Percentiles rank a stretch among this genome's conserved stretches.
These are phyloP conservation scores for Nudaria mundana DNA, from an alignment of 2,888 invertebrate genomes.

Conservation along the genomic window DNA sequence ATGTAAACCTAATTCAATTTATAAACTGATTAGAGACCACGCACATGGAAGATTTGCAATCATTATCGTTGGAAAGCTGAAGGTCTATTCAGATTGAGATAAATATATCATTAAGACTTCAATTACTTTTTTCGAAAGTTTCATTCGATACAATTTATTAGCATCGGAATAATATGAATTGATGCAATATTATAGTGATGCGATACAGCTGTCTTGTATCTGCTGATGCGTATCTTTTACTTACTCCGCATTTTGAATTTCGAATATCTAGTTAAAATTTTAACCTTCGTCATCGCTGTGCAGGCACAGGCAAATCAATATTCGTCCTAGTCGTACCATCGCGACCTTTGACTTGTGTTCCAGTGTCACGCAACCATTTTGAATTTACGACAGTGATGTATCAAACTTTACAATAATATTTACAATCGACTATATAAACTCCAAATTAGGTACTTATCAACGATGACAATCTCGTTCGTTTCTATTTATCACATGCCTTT, in stretches of 20 bases:
- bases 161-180: not conserved
- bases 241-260: too few relatives aligned
- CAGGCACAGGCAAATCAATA: too few relatives aligned
- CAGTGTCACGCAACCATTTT: slow-evolving; percentile 51
- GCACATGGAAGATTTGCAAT: not conserved
- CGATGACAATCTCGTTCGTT: slow-evolving; percentile 14
- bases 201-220: slow-evolving; percentile 18
- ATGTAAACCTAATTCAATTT: not conserved
- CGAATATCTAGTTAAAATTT: too few relatives aligned
- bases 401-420: slow-evolving; percentile 35
- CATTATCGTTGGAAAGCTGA: not conserved
- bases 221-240: slow-evolving; percentile 33
- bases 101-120: not conserved
- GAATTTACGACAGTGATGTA: slow-evolving; percentile 42
- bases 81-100: not conserved
- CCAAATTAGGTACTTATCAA: slow-evolving; percentile 12
- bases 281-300: too few relatives aligned
- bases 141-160: slow-evolving; percentile 7
- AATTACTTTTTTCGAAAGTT: not conserved
- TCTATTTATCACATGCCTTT: slow-evolving; percentile 27
- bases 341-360: slow-evolving; percentile 48
- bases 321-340: slow-evolving; percentile 55
- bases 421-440: slow-evolving; percentile 7
- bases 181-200: slow-evolving; percentile 16
- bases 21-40: not conserved